Evolutionary conservation across 2,797 vertebrate species (phyloP).

Genomic region (Dallia pectoralis): DNA sequence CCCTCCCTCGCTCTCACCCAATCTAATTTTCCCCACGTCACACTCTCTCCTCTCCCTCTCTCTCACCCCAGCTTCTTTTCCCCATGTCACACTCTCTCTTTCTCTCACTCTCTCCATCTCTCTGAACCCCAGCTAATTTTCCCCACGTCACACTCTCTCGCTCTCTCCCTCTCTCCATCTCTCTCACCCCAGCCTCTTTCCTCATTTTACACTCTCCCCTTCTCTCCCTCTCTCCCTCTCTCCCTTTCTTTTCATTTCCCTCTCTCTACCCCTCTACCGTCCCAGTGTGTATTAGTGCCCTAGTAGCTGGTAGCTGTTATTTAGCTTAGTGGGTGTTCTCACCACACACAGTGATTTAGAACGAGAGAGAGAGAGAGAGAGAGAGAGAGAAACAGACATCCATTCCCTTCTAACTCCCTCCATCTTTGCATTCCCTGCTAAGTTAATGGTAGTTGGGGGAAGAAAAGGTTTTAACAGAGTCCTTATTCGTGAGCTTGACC

Average conservation of each 20-base stretch:
- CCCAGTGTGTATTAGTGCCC: no score
- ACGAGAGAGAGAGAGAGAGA: no score
- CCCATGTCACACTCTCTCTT: background rate
- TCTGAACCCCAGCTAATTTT: no score
- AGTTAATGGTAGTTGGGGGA: no score
- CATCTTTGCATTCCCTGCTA: no score
- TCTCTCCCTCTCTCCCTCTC: background rate
- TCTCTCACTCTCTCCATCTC: background rate
- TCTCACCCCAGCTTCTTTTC: no score
- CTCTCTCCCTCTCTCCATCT: background rate
- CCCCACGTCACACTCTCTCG: background rate
- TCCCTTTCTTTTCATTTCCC: constrained; percentile 6
- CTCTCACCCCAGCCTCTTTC: background rate
- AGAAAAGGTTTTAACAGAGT: no score
- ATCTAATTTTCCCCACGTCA: no score
- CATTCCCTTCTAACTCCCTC: no score
- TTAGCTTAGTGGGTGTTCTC: constrained; percentile 33
- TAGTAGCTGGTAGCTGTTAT: constrained; percentile 27
- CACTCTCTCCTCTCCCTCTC: background rate
- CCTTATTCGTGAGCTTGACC: no score
- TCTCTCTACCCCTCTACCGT: constrained; percentile 9
- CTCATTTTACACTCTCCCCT: background rate
- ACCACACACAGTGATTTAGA: no score
- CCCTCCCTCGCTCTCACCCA: background rate
- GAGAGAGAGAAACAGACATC: no score